Percentiles rank a stretch among this genome's conserved stretches.
These are phyloP conservation scores for Pluvianellus socialis DNA, from an alignment of 2,113 vertebrate species.

Conservation along the genomic window DNA sequence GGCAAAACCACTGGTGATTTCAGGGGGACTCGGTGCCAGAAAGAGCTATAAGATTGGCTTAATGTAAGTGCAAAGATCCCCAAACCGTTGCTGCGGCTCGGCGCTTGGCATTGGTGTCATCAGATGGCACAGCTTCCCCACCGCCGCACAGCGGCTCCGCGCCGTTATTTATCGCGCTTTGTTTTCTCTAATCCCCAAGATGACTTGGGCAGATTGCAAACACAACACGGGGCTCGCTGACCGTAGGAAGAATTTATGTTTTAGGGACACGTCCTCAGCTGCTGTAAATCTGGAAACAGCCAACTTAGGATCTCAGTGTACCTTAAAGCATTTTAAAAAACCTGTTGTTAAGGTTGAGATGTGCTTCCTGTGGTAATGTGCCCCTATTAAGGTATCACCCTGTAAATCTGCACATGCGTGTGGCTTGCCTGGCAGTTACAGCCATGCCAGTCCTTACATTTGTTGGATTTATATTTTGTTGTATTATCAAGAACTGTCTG, in stretches of 20 bases:
- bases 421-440: background rate
- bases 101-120: fast-evolving
- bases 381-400: background rate
- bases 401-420: background rate
- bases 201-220: background rate
- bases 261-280: fast-evolving
- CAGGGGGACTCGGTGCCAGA: background rate
- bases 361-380: too few species aligned
- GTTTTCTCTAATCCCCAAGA: background rate
- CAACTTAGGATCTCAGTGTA: fast-evolving
- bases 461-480: background rate
- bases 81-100: background rate
- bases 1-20: background rate
- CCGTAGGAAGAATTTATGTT: background rate
- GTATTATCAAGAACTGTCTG: background rate
- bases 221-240: fast-evolving
- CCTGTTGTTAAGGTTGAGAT: background rate
- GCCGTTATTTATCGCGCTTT: background rate
- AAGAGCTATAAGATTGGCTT: background rate
- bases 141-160: fast-evolving
- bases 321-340: background rate
- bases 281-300: background rate
- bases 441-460: background rate
- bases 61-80: background rate
- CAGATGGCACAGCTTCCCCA: background rate